A percentile compares a stretch with the other conserved stretches of the same genome.
Evolutionary conservation across 2,113 vertebrate genomes (phyloP).

Genomic region (Cyanoderma ruficeps): DNA sequence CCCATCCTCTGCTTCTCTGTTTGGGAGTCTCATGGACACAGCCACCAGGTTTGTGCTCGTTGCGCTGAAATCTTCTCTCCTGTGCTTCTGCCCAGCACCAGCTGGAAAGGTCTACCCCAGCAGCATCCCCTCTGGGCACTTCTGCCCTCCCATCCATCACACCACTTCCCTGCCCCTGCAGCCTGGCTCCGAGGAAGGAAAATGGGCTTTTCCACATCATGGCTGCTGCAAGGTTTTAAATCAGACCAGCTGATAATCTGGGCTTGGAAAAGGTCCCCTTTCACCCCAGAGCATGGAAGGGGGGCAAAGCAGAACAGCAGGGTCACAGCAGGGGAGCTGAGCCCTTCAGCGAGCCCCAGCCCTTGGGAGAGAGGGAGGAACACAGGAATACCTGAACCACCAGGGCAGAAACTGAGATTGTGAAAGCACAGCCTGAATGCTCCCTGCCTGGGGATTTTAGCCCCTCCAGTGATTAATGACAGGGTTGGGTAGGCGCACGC

Average conservation of each 20-base stretch:
- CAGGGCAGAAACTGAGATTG: neutral
- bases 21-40: neutral
- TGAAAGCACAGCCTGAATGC: neutral
- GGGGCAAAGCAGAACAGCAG: neutral
- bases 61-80: neutral
- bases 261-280: neutral
- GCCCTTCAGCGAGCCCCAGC: neutral
- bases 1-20: neutral
- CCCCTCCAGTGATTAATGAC: neutral
- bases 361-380: neutral
- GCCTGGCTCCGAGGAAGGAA: rapidly evolving
- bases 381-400: neutral
- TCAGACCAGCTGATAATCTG: neutral
- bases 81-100: neutral
- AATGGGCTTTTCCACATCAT: neutral
- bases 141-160: neutral
- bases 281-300: rapidly evolving
- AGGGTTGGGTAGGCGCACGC: neutral
- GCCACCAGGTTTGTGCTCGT: rapidly evolving
- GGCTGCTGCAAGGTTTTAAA: neutral
- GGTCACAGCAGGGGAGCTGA: rapidly evolving
- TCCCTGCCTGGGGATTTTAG: neutral
- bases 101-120: neutral
- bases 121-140: rapidly evolving
- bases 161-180: neutral